These are phyloP conservation scores for Boleophthalmus pectinirostris DNA, from an alignment of 2,113 vertebrate species.

Conservation along the genomic window DNA sequence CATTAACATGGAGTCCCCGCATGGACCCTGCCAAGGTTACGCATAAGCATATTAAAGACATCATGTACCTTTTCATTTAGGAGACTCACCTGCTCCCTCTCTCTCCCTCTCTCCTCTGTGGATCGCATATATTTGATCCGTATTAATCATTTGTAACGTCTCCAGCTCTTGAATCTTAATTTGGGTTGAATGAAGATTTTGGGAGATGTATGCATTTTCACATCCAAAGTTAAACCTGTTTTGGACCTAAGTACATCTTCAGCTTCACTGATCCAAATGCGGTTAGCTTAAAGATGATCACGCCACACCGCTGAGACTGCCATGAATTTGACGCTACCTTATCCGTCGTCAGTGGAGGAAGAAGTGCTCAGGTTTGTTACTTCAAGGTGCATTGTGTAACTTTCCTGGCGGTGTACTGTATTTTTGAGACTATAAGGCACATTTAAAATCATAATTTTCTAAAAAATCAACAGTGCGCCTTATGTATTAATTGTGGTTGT, in stretches of 20 bases:
- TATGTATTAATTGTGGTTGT: too few relatives aligned
- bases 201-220: conserved; percentile 43
- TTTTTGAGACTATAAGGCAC: too few relatives aligned
- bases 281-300: conserved; percentile 61
- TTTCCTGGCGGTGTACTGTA: too few relatives aligned
- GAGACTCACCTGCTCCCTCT: conserved; percentile 35
- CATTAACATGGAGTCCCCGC: conserved; percentile 34
- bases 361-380: not conserved
- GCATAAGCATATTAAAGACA: conserved; percentile 16
- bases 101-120: conserved; percentile 20
- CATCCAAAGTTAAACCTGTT: conserved; percentile 52
- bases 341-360: conserved; percentile 41
- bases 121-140: conserved; percentile 52
- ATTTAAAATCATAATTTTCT: too few relatives aligned
- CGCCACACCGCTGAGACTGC: conserved; percentile 43
- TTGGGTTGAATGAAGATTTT: not conserved
- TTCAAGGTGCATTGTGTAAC: too few relatives aligned
- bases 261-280: conserved; percentile 53
- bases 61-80: conserved; percentile 31
- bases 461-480: too few relatives aligned
- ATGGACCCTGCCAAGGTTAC: conserved; percentile 33
- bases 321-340: conserved; percentile 58
- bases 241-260: conserved; percentile 46
- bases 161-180: conserved; percentile 30
- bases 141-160: conserved; percentile 58